Evolutionary conservation across 2,888 invertebrate genomes (phyloP), one percentile per base, ranked within the genome.

Genomic region (Timema podura): DNA sequence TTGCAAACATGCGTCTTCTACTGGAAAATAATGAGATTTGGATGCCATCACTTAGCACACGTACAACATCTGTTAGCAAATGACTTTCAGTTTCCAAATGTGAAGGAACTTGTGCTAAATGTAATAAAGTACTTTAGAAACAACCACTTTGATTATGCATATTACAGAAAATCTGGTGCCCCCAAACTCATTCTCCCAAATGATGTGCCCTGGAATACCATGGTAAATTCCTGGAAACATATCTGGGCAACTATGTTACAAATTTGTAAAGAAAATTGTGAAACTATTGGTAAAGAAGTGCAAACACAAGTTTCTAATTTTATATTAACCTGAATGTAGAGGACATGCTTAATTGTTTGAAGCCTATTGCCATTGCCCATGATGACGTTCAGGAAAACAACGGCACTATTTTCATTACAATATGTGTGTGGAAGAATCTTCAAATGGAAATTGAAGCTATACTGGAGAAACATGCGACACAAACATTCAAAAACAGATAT

Each of bases 91-190:
- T 6, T 54, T 54, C 54, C 13, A 6, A 54, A 54, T 54, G 54
- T 54, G 16, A 54, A 13, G 16, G 6, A 54, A 54, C 54, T 15
- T 54, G 54, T 54, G 54, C 6, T 54, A 54, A 54, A 16, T 54
- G 54, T 54, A 7, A 10, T 54, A 6, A 54, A 54, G 54, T 54
- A 54, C 10, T 54, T 54, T 9, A 54, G 54, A 54, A 54, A 54
- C 54, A 54, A 54, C 54, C 54, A 54, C 54, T 54, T 54, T 54
- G 54, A 13, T 54, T 15, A 54, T 54, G 54, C 54, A 54, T 54
- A 16, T 54, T 54, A 54, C 54, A 54, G 54, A 54, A 5, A 54
- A 54, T 54, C 54, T 54, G 6, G 54, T n/a, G n/a, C n/a, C n/a
- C n/a, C n/a, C n/a, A n/a, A n/a, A n/a, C n/a, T n/a, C n/a, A n/a